Evolutionary conservation across 2,888 invertebrate genomes (phyloP), one percentile per base, ranked within the genome.

Genomic region (Camptogramma bilineatum): DNA sequence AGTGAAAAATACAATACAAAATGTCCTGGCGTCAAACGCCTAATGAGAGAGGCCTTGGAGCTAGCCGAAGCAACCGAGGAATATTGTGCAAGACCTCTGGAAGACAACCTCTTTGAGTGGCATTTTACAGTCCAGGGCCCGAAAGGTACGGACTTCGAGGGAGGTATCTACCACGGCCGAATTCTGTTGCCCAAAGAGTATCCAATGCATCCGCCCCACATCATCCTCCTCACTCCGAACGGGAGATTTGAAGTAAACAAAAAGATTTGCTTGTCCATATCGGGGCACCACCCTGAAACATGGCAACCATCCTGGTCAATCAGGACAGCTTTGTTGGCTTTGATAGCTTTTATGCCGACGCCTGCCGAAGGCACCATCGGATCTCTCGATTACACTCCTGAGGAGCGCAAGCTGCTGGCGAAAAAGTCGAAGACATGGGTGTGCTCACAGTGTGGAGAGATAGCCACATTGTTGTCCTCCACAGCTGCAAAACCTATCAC

Each of bases 261-360:
- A 86, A 99, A 99, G 90, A 98, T 99, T 78, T 99, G 99, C 84
- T 91, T 99, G 72, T 98, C 98, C 69, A 99, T 99, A 78, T 98
- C 98, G 66, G 98, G 98, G 4, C 96, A 98, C 88, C 99, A 99
- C 86, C 99, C 98, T n/a, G 99, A 99, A 87, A 97, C 98, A 42
- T 99, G 99, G 99, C 97, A 98, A 82, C 99, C 99, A 24, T 98
- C 98, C 2, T 99, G 99, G 99, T 98, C 98, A 31, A 98, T 99
- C 72, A 94, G 98, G 68, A 99, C 98, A 57, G 98, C 98, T 10
- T 90, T 99, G 63, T 88, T 99, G 71, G 98, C 98, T 16, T 93
- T 99, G 64, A 98, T 98, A 78, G 97, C 98, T 1, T 99, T 99
- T 82, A 98, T 99, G 97, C 98, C 98, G 0, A 97, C 98, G 4